phyloP scores from a whole-genome alignment of 2,888 invertebrate species.

The Eilema caniola region DNA sequence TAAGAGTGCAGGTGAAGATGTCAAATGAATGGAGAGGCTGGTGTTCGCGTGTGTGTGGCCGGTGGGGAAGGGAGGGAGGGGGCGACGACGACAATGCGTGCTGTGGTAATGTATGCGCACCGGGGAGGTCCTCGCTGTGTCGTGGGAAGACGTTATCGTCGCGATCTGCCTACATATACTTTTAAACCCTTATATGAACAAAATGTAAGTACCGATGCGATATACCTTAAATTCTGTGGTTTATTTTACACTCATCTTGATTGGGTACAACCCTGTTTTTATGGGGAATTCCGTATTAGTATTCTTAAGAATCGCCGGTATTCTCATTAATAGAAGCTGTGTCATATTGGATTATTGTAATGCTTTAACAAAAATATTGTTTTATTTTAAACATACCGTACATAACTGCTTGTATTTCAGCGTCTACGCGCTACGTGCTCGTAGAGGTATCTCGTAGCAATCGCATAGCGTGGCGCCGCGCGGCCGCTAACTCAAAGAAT shows the following conservation, averaged over 20 bases:
- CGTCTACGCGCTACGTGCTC: constrained; percentile 60
- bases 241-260: constrained; percentile 32
- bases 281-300: background rate
- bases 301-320: background rate
- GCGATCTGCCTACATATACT: constrained; percentile 54
- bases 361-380: constrained; percentile 10
- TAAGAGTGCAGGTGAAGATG: constrained; percentile 49
- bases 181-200: constrained; percentile 44
- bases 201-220: constrained; percentile 29
- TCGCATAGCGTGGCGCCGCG: constrained; percentile 58
- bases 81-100: constrained; percentile 69
- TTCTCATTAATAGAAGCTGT: constrained; percentile 2
- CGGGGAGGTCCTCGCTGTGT: constrained; percentile 77
- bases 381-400: constrained; percentile 9
- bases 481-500: constrained; percentile 57
- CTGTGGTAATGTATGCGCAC: constrained; percentile 82
- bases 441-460: constrained; percentile 62
- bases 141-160: constrained; percentile 77
- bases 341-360: background rate
- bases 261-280: constrained; percentile 17
- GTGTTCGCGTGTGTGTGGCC: constrained; percentile 54
- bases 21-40: constrained; percentile 38
- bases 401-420: constrained; percentile 20
- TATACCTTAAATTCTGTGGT: constrained; percentile 17
- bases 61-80: constrained; percentile 34